These are phyloP conservation scores for Willisornis vidua DNA, from an alignment of 2,113 vertebrate species.

Conservation along the genomic window DNA sequence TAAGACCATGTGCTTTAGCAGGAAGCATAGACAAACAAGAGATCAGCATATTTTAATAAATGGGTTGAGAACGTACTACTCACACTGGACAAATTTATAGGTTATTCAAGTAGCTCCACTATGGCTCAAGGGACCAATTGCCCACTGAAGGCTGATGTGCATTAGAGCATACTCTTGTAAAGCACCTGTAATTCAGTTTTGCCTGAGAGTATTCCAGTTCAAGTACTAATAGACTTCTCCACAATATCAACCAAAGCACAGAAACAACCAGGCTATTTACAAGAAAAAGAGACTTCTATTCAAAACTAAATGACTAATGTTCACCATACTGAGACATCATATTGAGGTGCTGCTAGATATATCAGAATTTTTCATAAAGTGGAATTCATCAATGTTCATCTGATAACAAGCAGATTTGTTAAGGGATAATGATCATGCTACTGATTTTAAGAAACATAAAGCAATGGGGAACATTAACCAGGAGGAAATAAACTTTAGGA, in stretches of 20 bases:
- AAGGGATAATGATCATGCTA: not conserved
- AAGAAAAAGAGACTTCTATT: not conserved
- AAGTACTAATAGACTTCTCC: not conserved
- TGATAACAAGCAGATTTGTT: not conserved
- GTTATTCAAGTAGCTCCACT: not conserved
- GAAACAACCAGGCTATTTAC: not conserved
- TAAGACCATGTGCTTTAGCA: not conserved
- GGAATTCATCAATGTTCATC: not conserved
- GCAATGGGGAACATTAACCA: fast-evolving
- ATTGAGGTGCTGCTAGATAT: not conserved
- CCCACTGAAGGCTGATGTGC: not conserved
- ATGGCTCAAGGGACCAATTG: not conserved
- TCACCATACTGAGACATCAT: not conserved
- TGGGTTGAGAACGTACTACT: not conserved
- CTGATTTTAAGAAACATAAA: not conserved
- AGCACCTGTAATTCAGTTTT: not conserved
- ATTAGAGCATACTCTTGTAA: not conserved
- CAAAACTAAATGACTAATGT: not conserved
- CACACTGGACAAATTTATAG: not conserved
- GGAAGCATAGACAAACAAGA: not conserved
- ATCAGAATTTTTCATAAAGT: not conserved
- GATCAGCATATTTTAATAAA: not conserved
- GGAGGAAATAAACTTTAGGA: not conserved
- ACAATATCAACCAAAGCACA: not conserved
- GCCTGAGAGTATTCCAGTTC: not conserved